Conservation (phyloP, 2,888 invertebrate genomes). For the Steinernema carpocapsae region DNA sequence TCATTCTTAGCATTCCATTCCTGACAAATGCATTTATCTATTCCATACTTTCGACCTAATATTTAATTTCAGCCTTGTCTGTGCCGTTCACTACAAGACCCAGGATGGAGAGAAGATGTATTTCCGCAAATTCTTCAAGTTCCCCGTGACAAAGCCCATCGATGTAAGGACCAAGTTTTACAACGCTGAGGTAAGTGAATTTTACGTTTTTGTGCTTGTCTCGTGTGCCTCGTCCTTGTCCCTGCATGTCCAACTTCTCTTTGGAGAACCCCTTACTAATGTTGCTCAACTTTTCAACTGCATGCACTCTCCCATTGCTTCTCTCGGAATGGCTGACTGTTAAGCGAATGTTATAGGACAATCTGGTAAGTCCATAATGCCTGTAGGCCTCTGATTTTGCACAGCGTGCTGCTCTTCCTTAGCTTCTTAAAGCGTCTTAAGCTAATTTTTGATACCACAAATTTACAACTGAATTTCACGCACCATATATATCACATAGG, state of each 20-base stretch:
- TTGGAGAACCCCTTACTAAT: constrained; percentile 1
- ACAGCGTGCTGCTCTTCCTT: no score
- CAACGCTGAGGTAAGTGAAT: constrained; percentile 80
- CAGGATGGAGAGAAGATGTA: constrained; percentile 79
- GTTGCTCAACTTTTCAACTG: constrained; percentile 26
- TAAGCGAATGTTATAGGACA: constrained; percentile 29
- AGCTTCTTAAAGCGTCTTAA: no score
- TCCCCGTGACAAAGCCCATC: constrained; percentile 89
- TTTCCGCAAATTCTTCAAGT: constrained; percentile 96
- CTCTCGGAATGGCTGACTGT: constrained; percentile 20
- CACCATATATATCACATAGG: no score
- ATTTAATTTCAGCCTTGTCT: constrained; percentile 79
- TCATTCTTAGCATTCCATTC: background rate
- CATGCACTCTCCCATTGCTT: constrained; percentile 26
- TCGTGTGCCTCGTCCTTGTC: background rate
- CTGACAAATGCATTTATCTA: background rate
- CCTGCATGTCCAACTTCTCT: background rate
- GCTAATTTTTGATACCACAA: no score
- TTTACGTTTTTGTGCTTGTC: background rate
- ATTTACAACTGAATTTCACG: no score
- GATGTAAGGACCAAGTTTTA: constrained; percentile 97
- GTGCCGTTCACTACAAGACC: constrained; percentile 89
- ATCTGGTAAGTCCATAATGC: constrained; percentile 33
- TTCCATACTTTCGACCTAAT: background rate
- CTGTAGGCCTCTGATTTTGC: no score